Conservation (phyloP, 2,888 invertebrate genomes). For the Sabatieria punctata region DNA sequence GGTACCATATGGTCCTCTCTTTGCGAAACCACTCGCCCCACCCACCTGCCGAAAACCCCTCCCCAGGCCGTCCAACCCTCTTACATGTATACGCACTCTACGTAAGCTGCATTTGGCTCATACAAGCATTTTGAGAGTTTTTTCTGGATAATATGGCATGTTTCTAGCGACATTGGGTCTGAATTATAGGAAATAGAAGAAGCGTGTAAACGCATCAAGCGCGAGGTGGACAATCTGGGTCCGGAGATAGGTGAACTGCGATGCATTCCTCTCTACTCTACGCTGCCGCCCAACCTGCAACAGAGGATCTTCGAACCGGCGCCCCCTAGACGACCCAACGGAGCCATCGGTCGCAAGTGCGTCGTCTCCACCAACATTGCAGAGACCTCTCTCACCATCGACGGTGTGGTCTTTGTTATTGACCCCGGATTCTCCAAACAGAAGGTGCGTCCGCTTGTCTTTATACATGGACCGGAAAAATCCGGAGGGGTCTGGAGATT, state of each 20-base stretch:
- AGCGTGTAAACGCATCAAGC: conserved; percentile 87
- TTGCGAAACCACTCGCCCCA: no score
- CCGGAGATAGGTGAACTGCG: conserved; percentile 91
- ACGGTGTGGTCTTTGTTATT: conserved; percentile 97
- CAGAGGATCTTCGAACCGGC: conserved; percentile 93
- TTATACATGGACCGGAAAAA: no score
- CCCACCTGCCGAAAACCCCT: no score
- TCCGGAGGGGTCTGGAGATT: no score
- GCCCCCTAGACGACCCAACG: conserved; percentile 58
- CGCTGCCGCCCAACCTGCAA: conserved; percentile 86
- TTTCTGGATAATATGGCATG: not conserved
- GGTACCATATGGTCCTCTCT: no score
- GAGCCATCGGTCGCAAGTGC: conserved; percentile 22
- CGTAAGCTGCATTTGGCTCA: no score
- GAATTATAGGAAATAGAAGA: conserved; percentile 95
- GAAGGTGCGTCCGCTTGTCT: conserved; percentile 52
- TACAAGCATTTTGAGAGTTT: no score
- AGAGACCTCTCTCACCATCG: conserved; percentile 94
- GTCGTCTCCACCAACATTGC: conserved; percentile 98
- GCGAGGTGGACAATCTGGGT: conserved; percentile 86
- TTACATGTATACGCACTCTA: no score
- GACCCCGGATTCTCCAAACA: conserved; percentile 99
- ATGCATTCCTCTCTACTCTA: conserved; percentile 96
- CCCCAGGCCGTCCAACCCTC: no score
- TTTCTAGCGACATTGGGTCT: conserved; percentile 2